Evolutionary conservation across 2,888 invertebrate species (phyloP).

Genomic region (Gymnoscelis rufifasciata): DNA sequence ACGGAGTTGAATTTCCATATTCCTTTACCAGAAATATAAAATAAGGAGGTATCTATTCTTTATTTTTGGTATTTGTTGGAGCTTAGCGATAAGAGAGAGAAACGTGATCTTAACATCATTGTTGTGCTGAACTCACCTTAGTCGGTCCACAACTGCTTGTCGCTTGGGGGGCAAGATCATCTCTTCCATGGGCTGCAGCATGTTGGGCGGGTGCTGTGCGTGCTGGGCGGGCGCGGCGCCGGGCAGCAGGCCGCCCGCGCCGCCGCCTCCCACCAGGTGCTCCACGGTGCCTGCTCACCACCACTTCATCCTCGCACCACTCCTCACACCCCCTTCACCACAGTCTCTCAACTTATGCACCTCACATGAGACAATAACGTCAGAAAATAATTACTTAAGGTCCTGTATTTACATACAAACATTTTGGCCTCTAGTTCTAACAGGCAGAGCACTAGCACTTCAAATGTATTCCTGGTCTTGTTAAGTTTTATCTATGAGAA

Average conservation of each 20-base stretch:
- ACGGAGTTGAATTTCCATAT: too few species aligned
- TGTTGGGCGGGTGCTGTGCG: constrained; percentile 76
- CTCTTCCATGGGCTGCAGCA: constrained; percentile 80
- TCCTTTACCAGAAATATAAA: too few species aligned
- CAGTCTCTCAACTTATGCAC: constrained; percentile 60
- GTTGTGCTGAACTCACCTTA: constrained; percentile 72
- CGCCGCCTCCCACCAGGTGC: constrained; percentile 87
- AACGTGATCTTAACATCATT: too few species aligned
- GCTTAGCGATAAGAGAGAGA: too few species aligned
- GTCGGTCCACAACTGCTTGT: constrained; percentile 91
- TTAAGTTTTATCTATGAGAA: constrained; percentile 34
- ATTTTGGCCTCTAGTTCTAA: constrained; percentile 48
- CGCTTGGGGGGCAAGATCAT: constrained; percentile 89
- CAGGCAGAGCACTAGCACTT: too few species aligned
- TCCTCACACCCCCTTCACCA: constrained; percentile 34
- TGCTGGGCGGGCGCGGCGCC: constrained; percentile 76
- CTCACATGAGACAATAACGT: constrained; percentile 57
- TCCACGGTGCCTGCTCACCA: constrained; percentile 81
- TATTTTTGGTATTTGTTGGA: too few species aligned
- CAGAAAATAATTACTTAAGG: constrained; percentile 57
- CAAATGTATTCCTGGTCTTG: too few species aligned
- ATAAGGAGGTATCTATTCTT: too few species aligned
- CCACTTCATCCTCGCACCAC: constrained; percentile 50
- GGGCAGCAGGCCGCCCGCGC: constrained; percentile 83
- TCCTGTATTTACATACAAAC: constrained; percentile 60